These are phyloP conservation scores for Zele albiditarsus DNA, from an alignment of 2,888 invertebrate species.

Conservation along the genomic window DNA sequence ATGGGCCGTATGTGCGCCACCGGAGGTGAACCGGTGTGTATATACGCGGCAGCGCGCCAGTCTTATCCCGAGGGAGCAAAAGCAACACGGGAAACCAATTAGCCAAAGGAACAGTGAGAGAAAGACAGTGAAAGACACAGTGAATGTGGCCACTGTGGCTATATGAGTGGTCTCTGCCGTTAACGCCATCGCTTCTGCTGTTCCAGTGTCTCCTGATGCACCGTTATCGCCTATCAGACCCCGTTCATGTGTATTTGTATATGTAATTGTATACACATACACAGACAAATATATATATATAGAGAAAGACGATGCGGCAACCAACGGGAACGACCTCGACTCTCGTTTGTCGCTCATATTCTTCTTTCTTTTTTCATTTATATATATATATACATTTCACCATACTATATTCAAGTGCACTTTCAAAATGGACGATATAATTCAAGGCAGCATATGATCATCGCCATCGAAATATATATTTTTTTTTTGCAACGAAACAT, in stretches of 20 bases:
- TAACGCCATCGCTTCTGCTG: slow-evolving; percentile 10
- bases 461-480: background rate
- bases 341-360: background rate
- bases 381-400: background rate
- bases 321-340: background rate
- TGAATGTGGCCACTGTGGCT: slow-evolving; percentile 49
- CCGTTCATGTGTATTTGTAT: background rate
- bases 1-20: slow-evolving; percentile 19
- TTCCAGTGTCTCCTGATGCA: slow-evolving; percentile 23
- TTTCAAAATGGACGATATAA: background rate
- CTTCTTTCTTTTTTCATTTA: background rate
- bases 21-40: slow-evolving; percentile 32
- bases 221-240: slow-evolving; percentile 44
- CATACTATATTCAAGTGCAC: background rate
- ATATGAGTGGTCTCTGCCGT: slow-evolving; percentile 45
- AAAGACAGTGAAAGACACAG: background rate
- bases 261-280: background rate
- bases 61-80: slow-evolving; percentile 68
- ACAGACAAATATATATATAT: background rate
- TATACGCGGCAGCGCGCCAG: slow-evolving; percentile 38
- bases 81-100: slow-evolving; percentile 72
- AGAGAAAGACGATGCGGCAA: background rate
- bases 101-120: slow-evolving; percentile 63
- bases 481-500: background rate
- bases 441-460: background rate